Conservation (phyloP, 2,113 vertebrate genomes). For the Isichthys henryi region DNA sequence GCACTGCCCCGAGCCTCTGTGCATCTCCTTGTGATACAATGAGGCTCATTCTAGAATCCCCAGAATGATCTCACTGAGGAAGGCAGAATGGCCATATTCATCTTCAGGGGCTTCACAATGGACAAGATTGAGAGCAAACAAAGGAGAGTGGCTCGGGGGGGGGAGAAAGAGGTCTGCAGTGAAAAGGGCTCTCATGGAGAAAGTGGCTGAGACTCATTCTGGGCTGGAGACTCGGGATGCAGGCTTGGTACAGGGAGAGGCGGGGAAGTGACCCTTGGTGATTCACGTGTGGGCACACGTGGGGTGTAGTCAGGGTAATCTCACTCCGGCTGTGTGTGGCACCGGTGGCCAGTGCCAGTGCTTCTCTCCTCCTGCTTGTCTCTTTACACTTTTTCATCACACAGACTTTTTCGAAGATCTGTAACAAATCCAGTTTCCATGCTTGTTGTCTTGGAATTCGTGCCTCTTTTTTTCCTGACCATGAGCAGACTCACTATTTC, state of each 20-base stretch:
- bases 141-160: neutral
- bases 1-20: neutral
- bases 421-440: neutral
- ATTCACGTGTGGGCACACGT: neutral
- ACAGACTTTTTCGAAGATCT: neutral
- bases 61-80: conserved; percentile 22
- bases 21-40: conserved; percentile 13
- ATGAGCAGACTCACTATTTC: neutral
- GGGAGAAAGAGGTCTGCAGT: neutral
- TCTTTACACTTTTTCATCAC: neutral
- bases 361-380: neutral
- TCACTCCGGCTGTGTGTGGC: neutral
- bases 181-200: conserved; percentile 14
- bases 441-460: neutral
- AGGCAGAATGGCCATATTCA: conserved; percentile 19
- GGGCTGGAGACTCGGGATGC: neutral
- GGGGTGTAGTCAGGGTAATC: neutral
- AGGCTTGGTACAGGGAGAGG: neutral
- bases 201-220: neutral
- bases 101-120: conserved; percentile 13
- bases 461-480: neutral
- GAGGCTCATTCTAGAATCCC: conserved; percentile 12
- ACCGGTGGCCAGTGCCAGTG: neutral
- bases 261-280: neutral
- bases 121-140: conserved; percentile 12